Percentiles rank a stretch among this genome's conserved stretches.
Evolutionary conservation across 1,140 invertebrate species (phyloP).

Genomic region (Drosophila ironensis): DNA sequence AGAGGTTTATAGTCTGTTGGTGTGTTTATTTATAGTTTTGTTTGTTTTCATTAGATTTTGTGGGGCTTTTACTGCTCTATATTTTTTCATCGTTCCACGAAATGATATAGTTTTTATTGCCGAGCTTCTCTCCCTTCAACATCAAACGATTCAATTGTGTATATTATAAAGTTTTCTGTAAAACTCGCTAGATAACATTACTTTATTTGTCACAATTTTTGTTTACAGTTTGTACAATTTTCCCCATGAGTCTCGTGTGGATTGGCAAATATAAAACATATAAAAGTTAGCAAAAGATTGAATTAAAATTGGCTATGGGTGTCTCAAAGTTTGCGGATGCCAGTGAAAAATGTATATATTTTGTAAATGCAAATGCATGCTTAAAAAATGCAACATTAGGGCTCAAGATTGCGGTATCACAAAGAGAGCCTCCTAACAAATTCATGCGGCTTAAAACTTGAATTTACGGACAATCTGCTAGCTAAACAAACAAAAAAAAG

Average conservation of each 20-base stretch:
- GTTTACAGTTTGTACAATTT: conserved; percentile 12
- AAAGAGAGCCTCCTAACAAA: not conserved
- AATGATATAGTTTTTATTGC: conserved; percentile 27
- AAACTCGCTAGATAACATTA: conserved; percentile 15
- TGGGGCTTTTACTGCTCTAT: conserved; percentile 53
- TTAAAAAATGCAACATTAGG: no score
- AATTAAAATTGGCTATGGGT: conserved; percentile 23
- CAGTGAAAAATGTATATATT: no score
- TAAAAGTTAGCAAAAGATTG: conserved; percentile 2
- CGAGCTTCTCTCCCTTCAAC: not conserved
- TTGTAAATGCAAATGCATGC: no score
- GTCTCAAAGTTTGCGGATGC: no score
- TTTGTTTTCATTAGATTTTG: conserved; percentile 71
- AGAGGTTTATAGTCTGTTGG: conserved; percentile 54
- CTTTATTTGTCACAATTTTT: conserved; percentile 3
- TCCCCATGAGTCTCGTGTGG: conserved; percentile 2
- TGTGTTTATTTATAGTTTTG: conserved; percentile 72
- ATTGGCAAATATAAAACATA: not conserved
- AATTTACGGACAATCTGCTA: not conserved
- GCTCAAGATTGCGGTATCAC: no score
- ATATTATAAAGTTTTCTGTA: conserved; percentile 19
- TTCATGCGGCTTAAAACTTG: conserved; percentile 10
- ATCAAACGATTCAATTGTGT: conserved; percentile 22
- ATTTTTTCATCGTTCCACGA: conserved; percentile 35
- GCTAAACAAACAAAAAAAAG: conserved; percentile 23